Evolutionary conservation across 2,888 invertebrate genomes (phyloP), one percentile per base, ranked within the genome.

Genomic region (Geotrupes spiniger): DNA sequence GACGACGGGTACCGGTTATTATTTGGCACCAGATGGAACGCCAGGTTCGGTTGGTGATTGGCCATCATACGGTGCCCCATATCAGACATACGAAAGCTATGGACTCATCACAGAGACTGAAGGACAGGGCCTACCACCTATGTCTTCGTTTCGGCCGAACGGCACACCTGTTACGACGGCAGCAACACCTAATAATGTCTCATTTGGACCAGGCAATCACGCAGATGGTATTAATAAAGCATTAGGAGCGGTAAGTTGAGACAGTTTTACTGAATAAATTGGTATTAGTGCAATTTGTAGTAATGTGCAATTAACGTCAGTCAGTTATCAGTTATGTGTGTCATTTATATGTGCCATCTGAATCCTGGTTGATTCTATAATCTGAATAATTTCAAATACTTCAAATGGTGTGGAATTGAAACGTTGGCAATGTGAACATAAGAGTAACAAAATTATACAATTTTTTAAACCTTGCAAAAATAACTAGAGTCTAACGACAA

Each of bases 131-230:
- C 70, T 74, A 65, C 78, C 76, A 46, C 78, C 76, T 58, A 76
- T 75, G 76, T 77, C 78, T 62, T 73, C 71, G 76, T 74, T 72
- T 71, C 74, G 73, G 77, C 76, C 74, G 70, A 81, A 74, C 73
- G 75, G 73, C 52, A 74, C 75, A 27, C 69, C 74, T 12, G 57
- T 60, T 39, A 63, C 76, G 49, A 70, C 75, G 47, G 71, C 74
- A 58, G 73, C 72, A 66, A 72, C 72, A 57, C 71, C 79, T 63
- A 60, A 74, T 69, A 62, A 70, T 50, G 52, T 56, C 42, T 55
- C 56, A 26, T 59, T 56, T 40, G 59, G 56, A 26, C 53, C 54
- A n/a, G 40, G 33, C 12, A 46, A 57, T 43, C 68, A 67, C 41
- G 57, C 65, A 5, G 69, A 68, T 53, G 65, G 61, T 44, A 66